These are phyloP conservation scores for Cantharis flavilabris DNA, from an alignment of 2,888 invertebrate genomes.

Conservation along the genomic window DNA sequence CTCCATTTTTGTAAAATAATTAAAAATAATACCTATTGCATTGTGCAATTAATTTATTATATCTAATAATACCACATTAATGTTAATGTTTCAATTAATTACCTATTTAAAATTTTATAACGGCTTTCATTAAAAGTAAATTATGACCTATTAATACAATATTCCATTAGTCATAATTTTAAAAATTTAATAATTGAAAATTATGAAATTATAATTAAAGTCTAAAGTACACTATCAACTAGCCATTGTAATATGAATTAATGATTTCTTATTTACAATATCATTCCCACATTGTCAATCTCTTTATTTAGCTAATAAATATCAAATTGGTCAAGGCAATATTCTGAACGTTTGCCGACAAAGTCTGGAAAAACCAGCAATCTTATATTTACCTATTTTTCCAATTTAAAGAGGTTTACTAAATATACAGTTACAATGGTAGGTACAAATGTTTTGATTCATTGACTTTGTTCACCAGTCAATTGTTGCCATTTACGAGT, in stretches of 20 bases:
- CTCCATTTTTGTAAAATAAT: not conserved
- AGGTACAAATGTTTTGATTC: not conserved
- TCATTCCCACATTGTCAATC: not conserved
- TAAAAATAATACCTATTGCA: not conserved
- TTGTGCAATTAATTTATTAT: not conserved
- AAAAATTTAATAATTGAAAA: not conserved
- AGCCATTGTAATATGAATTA: not conserved
- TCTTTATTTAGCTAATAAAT: not conserved
- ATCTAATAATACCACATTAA: not conserved
- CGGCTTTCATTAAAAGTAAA: not conserved
- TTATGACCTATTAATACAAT: not conserved
- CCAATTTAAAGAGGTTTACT: not conserved
- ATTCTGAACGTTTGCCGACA: not conserved
- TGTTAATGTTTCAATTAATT: not conserved
- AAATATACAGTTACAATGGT: not conserved
- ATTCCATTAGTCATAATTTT: not conserved
- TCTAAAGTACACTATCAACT: not conserved
- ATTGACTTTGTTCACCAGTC: not conserved
- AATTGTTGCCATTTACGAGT: not conserved
- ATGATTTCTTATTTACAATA: not conserved
- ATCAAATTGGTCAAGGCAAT: not conserved
- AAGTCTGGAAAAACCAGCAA: not conserved
- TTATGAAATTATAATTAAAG: not conserved
- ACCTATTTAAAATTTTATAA: not conserved
- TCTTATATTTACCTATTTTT: not conserved